Conservation (phyloP, 2,113 vertebrate species). For the Phrynocephalus versicolor region DNA sequence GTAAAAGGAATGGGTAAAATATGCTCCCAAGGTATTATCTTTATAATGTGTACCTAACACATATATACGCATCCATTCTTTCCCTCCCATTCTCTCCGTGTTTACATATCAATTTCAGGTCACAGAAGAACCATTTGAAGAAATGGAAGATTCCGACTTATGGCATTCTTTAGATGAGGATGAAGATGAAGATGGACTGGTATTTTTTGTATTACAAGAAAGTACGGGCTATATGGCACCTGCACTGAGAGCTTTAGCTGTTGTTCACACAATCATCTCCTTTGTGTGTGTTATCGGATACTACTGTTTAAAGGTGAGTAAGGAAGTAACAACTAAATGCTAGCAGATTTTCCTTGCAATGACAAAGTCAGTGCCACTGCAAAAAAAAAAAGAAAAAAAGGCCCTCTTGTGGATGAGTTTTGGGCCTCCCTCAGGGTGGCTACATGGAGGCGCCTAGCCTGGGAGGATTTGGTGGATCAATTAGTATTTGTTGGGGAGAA, state of each 20-base stretch:
- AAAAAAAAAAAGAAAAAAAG: no score
- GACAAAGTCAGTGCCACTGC: no score
- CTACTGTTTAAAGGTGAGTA: conserved; percentile 92
- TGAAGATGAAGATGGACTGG: conserved; percentile 84
- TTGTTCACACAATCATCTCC: conserved; percentile 94
- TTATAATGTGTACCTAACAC: background rate
- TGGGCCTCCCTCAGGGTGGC: no score
- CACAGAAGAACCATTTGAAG: conserved; percentile 90
- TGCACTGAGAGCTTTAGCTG: conserved; percentile 85
- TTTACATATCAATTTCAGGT: conserved; percentile 77
- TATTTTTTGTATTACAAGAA: conserved; percentile 96
- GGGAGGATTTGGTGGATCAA: no score
- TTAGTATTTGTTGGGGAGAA: no score
- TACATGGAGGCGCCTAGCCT: no score
- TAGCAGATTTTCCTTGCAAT: no score
- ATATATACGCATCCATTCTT: fast-evolving
- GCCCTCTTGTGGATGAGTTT: no score
- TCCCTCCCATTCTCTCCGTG: background rate
- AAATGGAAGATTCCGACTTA: conserved; percentile 80
- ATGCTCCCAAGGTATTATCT: background rate
- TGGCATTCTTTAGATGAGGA: conserved; percentile 90
- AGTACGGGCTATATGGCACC: conserved; percentile 98
- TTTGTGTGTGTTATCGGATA: conserved; percentile 97
- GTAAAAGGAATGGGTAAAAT: background rate
- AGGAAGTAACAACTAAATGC: background rate